A percentile compares a stretch with the other conserved stretches of the same genome.
Evolutionary conservation across 2,113 vertebrate genomes (phyloP).

Genomic region (Micronycteris hirsuta): DNA sequence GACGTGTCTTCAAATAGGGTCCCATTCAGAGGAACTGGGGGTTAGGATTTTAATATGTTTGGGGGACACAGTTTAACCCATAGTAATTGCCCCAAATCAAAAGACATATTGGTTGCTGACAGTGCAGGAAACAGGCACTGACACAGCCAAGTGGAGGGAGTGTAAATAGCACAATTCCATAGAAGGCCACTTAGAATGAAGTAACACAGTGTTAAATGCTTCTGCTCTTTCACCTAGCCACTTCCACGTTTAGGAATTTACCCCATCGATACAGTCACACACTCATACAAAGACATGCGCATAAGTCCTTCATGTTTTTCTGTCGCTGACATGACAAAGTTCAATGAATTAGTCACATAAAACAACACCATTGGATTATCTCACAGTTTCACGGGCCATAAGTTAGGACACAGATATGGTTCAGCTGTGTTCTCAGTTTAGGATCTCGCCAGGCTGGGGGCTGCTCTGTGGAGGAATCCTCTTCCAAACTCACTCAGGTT

Average conservation of each 20-base stretch:
- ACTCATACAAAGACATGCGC: not conserved
- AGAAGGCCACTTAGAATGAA: not conserved
- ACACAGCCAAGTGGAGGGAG: too few relatives aligned
- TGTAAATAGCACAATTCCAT: too few relatives aligned
- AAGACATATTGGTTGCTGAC: not conserved
- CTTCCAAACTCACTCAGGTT: not conserved
- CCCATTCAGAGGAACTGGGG: too few relatives aligned
- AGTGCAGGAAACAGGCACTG: not conserved
- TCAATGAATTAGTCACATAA: not conserved
- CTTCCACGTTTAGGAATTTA: not conserved
- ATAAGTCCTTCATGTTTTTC: not conserved
- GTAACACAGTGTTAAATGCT: not conserved
- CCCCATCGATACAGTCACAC: not conserved
- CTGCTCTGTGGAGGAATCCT: not conserved
- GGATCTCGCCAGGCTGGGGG: not conserved
- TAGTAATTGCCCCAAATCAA: not conserved
- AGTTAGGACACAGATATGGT: not conserved
- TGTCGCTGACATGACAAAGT: not conserved
- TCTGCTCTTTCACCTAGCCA: not conserved
- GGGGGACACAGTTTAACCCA: not conserved
- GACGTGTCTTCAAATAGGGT: not conserved
- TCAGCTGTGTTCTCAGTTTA: not conserved
- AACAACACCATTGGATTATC: not conserved
- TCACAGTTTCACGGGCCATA: not conserved
- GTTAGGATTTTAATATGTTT: not conserved